These are phyloP conservation scores for Petroica traversi DNA, from an alignment of 2,113 vertebrate species.

Conservation along the genomic window DNA sequence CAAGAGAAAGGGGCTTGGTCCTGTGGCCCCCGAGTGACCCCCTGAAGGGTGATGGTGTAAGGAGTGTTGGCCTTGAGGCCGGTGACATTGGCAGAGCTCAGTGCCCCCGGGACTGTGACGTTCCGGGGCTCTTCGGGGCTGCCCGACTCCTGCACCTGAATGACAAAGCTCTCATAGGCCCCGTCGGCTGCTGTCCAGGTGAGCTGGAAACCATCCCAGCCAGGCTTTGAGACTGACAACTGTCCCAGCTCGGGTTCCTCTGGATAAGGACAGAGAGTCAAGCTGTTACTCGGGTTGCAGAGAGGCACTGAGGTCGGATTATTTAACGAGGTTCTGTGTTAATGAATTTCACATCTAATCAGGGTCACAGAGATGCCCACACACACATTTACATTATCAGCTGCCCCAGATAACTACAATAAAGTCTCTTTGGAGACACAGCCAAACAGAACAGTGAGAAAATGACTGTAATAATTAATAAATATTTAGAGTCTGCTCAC, in stretches of 20 bases:
- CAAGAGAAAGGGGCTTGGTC: conserved; percentile 67
- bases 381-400: neutral
- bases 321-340: neutral
- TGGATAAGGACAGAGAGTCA: conserved; percentile 78
- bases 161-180: conserved; percentile 82
- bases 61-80: conserved; percentile 82
- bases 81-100: conserved; percentile 73
- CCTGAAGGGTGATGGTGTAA: conserved; percentile 82
- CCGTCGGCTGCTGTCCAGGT: conserved; percentile 84
- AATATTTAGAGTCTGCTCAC: neutral
- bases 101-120: conserved; percentile 76
- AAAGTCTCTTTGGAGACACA: neutral
- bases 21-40: conserved; percentile 77
- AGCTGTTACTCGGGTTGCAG: conserved; percentile 29
- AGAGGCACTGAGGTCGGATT: fast-evolving
- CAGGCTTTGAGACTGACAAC: conserved; percentile 78
- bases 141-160: conserved; percentile 85
- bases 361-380: neutral
- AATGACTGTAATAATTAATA: neutral
- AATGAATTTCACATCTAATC: neutral
- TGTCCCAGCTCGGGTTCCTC: conserved; percentile 84
- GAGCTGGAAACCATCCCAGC: conserved; percentile 89
- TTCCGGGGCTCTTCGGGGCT: conserved; percentile 63
- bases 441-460: neutral
- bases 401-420: neutral